Base-by-base conservation (phyloP, 30 jellyfish, hydroid and myxozoan species). In the Aurelia coerulea region DNA sequence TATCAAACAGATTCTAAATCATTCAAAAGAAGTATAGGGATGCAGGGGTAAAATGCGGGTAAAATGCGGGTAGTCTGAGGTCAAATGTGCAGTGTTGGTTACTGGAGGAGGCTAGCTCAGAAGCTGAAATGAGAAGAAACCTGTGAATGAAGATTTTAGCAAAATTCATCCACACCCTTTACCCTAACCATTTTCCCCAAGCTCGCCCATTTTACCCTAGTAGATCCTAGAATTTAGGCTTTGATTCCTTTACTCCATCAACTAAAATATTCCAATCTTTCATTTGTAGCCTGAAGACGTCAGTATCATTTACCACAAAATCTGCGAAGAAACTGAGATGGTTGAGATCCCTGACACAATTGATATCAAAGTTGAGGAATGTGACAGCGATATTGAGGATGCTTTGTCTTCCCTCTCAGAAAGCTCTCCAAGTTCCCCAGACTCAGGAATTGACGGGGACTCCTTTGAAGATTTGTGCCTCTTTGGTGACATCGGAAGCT, bases 371-470 rank as follows among this genome's bases (percentile, higher is more conserved):
- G 80, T 39, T 73, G 97, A 95, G 79, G 99, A 90, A 88, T 84
- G 92, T 81, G 97, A 89, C 76, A 96, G 89, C 91, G 90, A 68
- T 87, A 59, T 76, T 93, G 97, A 93, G 73, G 89, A 81, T 87
- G 82, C 92, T 87, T 62, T 90, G 92, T 94, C 98, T 68, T 78
- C 90, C 70, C 65, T 90, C 90, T 86, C 97, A 73, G 97, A 84
- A 62, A 87, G 97, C 91, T 79, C 91, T 54, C 97, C 95, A 83
- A 78, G 80, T 70, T 87, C 98, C 87, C 98, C 98, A 70, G 95
- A 78, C 86, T 74, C 97, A 2, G 82, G 95, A 39, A 74, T 90
- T 51, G 88, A 76, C 41, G 88, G 94, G 80, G 92, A 77, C 84
- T 73, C 67, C 79, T 56, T 78, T 86, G 98, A 87, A 67, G 88